Base-by-base conservation (phyloP, 2,797 vertebrate species). In the Pagetopsis macropterus region DNA sequence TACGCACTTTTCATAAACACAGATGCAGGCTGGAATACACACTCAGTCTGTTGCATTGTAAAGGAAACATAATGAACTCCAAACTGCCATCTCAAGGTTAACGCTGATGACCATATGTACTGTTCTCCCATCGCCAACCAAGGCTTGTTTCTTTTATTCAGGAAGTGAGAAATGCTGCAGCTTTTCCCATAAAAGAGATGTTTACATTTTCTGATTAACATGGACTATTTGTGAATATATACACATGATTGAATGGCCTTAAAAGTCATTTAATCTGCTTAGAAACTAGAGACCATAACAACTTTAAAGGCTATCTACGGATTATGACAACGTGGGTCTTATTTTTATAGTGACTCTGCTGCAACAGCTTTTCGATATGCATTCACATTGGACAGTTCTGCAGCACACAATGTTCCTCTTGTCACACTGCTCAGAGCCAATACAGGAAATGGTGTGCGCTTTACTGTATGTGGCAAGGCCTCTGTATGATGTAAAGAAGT, bases 1-100 rank as follows among this genome's bases (percentile, higher is more conserved):
- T 84, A 75, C 80, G 83, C 84, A 78, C 82, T 83, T 79, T 73
- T 84, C 83, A 72, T 78, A 81, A 89, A 89, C 88, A 89, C 85
- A 89, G 74, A 91, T 83, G 86, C 83, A 57, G 66, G 62, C 75
- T 54, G 9, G 4, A 72, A 57, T 40, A 50, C 68, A 68, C 73
- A 55, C 78, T 65, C 33, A 37, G 33, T 37, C 54, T 41, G 64
- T 40, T 52, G 79, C 56, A 63, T 7, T 62, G 70, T 37, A 66
- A 77, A 69, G 69, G 79, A 76, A 86, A 73, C 75, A 76, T 76
- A 84, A 88, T 85, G 70, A 85, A 62, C 76, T 80, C 43, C 64
- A 56, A 71, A 15, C 84, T 85, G 84, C 76, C 86, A 60, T 74
- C 70, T 75, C 78, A 79, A 87, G 73, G 84, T 67, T 71, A 64